Evolutionary conservation across 2,888 invertebrate genomes (phyloP), one percentile per base, ranked within the genome.

Genomic region (Phragmatobia fuliginosa): DNA sequence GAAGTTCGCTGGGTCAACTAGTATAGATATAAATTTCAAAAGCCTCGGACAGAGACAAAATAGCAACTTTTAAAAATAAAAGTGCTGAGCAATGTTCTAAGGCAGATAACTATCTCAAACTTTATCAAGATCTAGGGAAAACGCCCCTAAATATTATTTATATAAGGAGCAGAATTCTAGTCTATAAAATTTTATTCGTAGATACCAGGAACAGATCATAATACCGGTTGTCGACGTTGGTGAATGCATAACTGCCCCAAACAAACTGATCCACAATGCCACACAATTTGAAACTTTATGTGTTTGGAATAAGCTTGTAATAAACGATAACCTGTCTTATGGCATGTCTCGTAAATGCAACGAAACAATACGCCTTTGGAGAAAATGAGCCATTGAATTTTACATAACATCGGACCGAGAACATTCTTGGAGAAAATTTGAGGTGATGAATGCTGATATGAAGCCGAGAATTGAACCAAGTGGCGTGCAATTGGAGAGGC

Each of bases 351-450:
- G 68, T 72, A 38, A 83, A 68, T 73, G 68, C 74, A 77, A 70
- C 67, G 18, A 85, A 82, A 88, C 88, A 89, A 89, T 88, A 78
- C 77, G 78, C 82, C 85, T 84, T 69, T 79, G 71, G 84, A 84
- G 88, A 89, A 86, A 87, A 83, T 83, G 83, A 81, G 79, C 83
- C 83, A 82, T 85, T 81, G 79, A 78, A 77, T 79, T 84, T 83
- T 81, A 77, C 83, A 85, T 85, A 84, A 83, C 70, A 63, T 77
- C 63, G 33, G 75, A 73, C 61, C 64, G 66, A 65, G 76, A 67
- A 66, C 65, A 64, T 73, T 65, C 70, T 28, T 71, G 63, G 52
- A 62, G 36, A 66, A 18, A 45, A 49, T 49, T 66, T 64, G 45
- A 45, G 45, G 16, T 58, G 14, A 49, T 49, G 18, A 36, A n/a